These are phyloP conservation scores for Xerus rutilus DNA, from an alignment of 2,797 vertebrate species.

Conservation along the genomic window DNA sequence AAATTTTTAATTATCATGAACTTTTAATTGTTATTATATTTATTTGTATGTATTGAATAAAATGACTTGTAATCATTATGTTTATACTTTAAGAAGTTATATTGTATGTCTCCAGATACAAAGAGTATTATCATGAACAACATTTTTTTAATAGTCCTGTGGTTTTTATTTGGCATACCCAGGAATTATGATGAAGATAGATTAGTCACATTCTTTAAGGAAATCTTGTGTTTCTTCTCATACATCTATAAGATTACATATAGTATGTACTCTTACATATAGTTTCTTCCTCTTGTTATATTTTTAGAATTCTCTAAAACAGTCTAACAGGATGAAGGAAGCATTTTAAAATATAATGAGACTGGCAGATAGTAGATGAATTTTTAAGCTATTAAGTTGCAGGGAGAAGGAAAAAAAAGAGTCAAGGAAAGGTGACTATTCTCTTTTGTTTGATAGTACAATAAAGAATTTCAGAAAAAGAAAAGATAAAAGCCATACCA, in stretches of 20 bases:
- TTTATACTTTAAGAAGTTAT: background rate
- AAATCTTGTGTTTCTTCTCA: slow-evolving; percentile 30
- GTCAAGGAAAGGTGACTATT: background rate
- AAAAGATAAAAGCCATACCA: background rate
- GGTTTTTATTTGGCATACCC: background rate
- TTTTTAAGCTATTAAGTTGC: slow-evolving; percentile 25
- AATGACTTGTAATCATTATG: background rate
- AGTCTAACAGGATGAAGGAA: background rate
- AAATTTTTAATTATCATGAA: background rate
- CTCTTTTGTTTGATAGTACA: slow-evolving; percentile 4
- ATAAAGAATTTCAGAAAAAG: background rate
- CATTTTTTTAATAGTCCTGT: background rate
- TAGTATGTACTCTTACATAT: background rate
- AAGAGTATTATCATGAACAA: background rate
- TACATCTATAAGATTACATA: background rate
- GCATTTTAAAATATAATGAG: slow-evolving; percentile 3
- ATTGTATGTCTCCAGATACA: background rate
- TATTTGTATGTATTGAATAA: background rate
- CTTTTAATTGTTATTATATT: background rate
- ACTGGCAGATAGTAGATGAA: background rate
- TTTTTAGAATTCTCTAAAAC: background rate
- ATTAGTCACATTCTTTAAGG: slow-evolving; percentile 37
- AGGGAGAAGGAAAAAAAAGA: background rate
- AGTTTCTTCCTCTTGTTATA: background rate
- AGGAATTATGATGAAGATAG: background rate